Evolutionary conservation across 2,113 vertebrate genomes (phyloP).

Genomic region (Heliornis fulica): DNA sequence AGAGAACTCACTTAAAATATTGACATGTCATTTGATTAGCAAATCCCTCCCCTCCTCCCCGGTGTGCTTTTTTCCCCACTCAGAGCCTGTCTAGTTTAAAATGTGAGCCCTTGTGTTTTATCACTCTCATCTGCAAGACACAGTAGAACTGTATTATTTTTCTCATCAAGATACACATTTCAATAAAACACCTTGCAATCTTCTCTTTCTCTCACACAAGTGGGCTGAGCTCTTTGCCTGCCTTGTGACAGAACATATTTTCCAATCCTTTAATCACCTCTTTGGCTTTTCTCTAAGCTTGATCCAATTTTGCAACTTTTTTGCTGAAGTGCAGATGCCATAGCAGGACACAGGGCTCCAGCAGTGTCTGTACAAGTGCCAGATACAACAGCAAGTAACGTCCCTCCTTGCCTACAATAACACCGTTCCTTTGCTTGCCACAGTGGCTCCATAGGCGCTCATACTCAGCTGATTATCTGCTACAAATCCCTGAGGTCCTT

Average conservation of each 20-base stretch:
- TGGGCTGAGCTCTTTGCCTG: neutral
- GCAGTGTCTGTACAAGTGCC: neutral
- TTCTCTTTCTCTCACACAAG: neutral
- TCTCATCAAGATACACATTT: neutral
- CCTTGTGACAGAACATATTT: neutral
- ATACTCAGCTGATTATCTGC: neutral
- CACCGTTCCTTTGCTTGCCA: neutral
- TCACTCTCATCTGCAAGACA: neutral
- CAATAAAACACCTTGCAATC: neutral
- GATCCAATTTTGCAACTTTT: constrained; percentile 1
- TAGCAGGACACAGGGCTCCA: neutral
- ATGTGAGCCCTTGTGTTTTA: neutral
- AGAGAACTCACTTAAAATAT: neutral
- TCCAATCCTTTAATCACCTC: constrained; percentile 11
- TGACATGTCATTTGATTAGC: neutral
- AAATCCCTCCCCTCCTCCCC: neutral
- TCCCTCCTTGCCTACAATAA: neutral
- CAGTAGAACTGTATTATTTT: neutral
- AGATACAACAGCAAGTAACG: neutral
- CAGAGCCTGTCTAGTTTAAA: neutral
- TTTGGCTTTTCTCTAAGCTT: constrained; percentile 30
- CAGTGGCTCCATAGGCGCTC: neutral
- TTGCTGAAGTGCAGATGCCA: neutral
- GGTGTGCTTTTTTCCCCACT: neutral
- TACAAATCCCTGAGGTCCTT: neutral